Evolutionary conservation across 53 echinoderm and acorn worm species (phyloP).

Genomic region (Zoroaster sp.): DNA sequence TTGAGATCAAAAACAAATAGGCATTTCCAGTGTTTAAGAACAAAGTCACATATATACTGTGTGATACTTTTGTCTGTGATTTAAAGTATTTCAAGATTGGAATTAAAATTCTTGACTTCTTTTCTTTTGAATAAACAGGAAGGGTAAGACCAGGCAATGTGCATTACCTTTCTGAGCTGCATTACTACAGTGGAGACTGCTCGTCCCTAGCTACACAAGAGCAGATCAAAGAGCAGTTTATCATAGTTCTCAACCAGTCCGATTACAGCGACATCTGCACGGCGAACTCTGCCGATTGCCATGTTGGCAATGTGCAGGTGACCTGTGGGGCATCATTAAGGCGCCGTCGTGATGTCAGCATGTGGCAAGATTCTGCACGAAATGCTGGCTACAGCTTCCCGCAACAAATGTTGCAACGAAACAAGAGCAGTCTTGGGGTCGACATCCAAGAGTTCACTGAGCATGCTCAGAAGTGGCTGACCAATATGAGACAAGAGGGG

Average conservation of each 20-base stretch:
- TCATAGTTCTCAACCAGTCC: background rate
- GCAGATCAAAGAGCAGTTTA: slow-evolving; percentile 62
- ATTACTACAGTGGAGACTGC: slow-evolving; percentile 79
- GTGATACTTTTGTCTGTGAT: background rate
- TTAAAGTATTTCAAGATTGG: background rate
- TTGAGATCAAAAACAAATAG: background rate
- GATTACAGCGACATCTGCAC: slow-evolving; percentile 57
- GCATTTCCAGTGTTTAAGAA: background rate
- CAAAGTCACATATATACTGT: background rate
- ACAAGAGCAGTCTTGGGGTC: background rate
- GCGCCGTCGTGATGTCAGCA: background rate
- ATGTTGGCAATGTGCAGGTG: slow-evolving; percentile 66
- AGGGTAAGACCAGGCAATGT: slow-evolving; percentile 1
- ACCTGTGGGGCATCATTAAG: slow-evolving; percentile 51
- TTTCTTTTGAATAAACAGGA: slow-evolving; percentile 9
- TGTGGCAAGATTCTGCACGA: background rate
- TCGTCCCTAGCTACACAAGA: slow-evolving; percentile 31
- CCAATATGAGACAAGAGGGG: background rate
- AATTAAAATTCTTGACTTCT: background rate
- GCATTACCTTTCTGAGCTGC: slow-evolving; percentile 38
- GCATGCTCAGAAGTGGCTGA: slow-evolving; percentile 22
- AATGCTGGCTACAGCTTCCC: background rate
- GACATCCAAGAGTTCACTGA: background rate
- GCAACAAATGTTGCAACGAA: background rate
- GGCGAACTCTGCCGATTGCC: slow-evolving; percentile 37